These are phyloP conservation scores for Patella ulyssiponensis DNA, from an alignment of 2,888 invertebrate species.

Conservation along the genomic window DNA sequence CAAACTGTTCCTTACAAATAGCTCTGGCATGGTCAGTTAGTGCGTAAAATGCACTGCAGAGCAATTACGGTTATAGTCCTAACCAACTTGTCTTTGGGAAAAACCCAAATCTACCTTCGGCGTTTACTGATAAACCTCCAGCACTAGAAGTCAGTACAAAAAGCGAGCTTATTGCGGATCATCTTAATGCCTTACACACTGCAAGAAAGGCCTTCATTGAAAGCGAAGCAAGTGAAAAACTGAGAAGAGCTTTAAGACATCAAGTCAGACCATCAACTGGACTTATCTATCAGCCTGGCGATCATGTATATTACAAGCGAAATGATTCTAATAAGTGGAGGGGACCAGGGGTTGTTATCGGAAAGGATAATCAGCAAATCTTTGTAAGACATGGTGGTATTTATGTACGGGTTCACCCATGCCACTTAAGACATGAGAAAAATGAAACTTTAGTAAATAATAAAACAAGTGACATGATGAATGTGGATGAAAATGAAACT, in stretches of 20 bases:
- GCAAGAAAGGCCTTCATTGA: not conserved
- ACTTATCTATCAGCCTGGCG: constrained; percentile 4
- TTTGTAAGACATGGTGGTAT: constrained; percentile 7
- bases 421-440: constrained; percentile 1
- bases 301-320: not conserved
- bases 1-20: not conserved
- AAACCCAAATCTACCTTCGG: not conserved
- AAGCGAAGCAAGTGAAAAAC: not conserved
- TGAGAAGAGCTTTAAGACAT: not conserved
- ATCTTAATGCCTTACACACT: constrained; percentile 7
- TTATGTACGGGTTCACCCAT: not conserved
- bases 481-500: too few species aligned
- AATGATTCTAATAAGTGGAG: constrained; percentile 7
- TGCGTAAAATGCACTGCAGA: too few species aligned
- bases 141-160: not conserved
- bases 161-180: not conserved
- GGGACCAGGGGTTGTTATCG: constrained; percentile 7
- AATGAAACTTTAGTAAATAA: not conserved
- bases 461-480: not conserved
- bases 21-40: too few species aligned
- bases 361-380: not conserved
- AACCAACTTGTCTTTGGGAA: constrained; percentile 6
- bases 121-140: not conserved
- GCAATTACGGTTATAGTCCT: not conserved
- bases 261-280: not conserved